Evolutionary conservation across 1,140 invertebrate species (phyloP).

Genomic region (Propsilocerus akamusi): DNA sequence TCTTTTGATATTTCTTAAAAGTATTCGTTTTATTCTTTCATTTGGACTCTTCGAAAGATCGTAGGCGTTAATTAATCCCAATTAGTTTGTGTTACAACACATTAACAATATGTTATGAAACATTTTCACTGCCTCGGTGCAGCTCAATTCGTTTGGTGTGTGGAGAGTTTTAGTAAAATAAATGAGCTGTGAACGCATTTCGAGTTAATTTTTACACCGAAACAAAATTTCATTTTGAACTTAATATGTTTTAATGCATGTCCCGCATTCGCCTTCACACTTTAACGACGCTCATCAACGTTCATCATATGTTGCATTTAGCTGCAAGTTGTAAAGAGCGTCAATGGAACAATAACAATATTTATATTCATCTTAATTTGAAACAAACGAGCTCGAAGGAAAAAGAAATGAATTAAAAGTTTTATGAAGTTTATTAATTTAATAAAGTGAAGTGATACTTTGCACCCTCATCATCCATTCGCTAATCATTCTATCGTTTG

Average conservation of each 20-base stretch:
- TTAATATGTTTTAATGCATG: constrained; percentile 2
- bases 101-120: constrained; percentile 4
- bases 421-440: not conserved
- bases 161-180: too few species aligned
- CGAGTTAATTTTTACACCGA: too few species aligned
- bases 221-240: too few species aligned
- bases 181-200: constrained; percentile 3
- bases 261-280: not conserved
- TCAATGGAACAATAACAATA: constrained; percentile 1
- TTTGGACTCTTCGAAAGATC: too few species aligned
- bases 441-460: not conserved
- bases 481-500: not conserved
- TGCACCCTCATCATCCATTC: not conserved
- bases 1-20: too few species aligned
- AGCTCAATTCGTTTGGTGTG: too few species aligned
- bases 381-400: too few species aligned
- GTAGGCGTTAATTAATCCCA: constrained; percentile 4
- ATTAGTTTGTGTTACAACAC: constrained; percentile 3
- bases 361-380: constrained; percentile 3
- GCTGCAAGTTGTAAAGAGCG: not conserved
- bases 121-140: too few species aligned
- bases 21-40: too few species aligned
- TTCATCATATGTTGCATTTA: too few species aligned
- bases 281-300: not conserved
- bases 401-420: too few species aligned